Base-by-base conservation (phyloP, 2,888 invertebrate species). In the Phragmatobia fuliginosa region DNA sequence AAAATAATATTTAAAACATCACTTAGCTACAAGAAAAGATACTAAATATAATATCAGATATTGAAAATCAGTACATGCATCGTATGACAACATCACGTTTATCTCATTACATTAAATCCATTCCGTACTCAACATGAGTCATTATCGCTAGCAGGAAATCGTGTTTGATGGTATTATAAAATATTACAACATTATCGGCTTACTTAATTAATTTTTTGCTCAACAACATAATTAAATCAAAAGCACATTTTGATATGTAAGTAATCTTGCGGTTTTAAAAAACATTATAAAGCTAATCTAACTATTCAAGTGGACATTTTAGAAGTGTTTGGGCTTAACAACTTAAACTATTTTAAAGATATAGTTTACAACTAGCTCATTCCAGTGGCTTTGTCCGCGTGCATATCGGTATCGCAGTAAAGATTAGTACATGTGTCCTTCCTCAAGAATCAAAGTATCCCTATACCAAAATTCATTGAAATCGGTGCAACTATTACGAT, bases 131-230 rank as follows among this genome's bases (percentile, higher is more conserved):
- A 75, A 33, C 69, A 72, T 81, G 80, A 84, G 76, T 82, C 76
- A 82, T 77, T 74, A 76, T 66, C 70, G 83, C 82, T 76, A 66
- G 69, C 70, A 76, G 83, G 74, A 65, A 73, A 79, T 80, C 75
- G 73, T 78, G 72, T 70, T 28, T 70, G 72, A 77, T 72, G 72
- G 78, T 81, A 74, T 70, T 70, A 72, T 69, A 79, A 69, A 71
- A 71, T 68, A 63, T 75, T 72, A 79, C 67, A 68, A 65, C 67
- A 63, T 76, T 81, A 78, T 78, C 73, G 65, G 41, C 71, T 73
- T 64, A 75, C 67, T 68, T 73, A 76, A 73, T 78, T 77, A 62
- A 73, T 69, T 68, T 71, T 75, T 66, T 71, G 32, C 72, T 72
- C 72, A 69, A 73, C 72, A 69, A 73, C 64, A 61, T 31, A 6